Percentiles rank a stretch among this genome's conserved stretches.
phyloP scores from a whole-genome alignment of 1,140 invertebrate genomes.

The Hycleus cichorii region DNA sequence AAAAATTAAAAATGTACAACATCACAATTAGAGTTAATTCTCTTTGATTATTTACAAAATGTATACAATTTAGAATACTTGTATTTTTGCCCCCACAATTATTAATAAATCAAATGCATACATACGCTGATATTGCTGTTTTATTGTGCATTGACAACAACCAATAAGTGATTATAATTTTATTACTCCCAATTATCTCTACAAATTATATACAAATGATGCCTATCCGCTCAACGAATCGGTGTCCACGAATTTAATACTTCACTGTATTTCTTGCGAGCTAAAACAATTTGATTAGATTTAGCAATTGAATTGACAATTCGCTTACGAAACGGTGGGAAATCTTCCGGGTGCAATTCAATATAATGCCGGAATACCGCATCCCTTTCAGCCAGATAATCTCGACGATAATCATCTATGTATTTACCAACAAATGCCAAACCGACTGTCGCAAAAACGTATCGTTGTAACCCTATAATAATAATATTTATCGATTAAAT shows the following conservation, averaged over 20 bases:
- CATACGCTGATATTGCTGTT: neutral
- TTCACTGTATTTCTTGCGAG: conserved; percentile 52
- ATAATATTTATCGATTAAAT: neutral
- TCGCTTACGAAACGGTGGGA: conserved; percentile 51
- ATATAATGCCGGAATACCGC: conserved; percentile 60
- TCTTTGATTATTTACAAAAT: conserved; percentile 13
- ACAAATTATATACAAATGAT: neutral
- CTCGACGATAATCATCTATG: conserved; percentile 40
- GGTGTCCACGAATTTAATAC: conserved; percentile 54
- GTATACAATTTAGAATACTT: conserved; percentile 25
- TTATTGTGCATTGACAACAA: neutral
- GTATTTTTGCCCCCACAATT: conserved; percentile 27
- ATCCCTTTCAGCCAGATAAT: conserved; percentile 52
- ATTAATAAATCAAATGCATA: conserved; percentile 18
- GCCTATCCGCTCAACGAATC: conserved; percentile 47
- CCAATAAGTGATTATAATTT: neutral
- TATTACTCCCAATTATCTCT: neutral
- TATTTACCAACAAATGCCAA: conserved; percentile 35
- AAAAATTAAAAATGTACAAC: conserved; percentile 27
- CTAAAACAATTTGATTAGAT: conserved; percentile 45
- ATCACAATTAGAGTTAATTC: conserved; percentile 22
- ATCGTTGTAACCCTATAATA: conserved; percentile 58
- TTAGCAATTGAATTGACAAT: neutral
- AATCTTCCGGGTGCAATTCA: conserved; percentile 62
- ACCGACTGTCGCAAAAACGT: conserved; percentile 38